Evolutionary conservation across 2,888 invertebrate species (phyloP), one percentile per base, ranked within the genome.

Genomic region (Empis livida): DNA sequence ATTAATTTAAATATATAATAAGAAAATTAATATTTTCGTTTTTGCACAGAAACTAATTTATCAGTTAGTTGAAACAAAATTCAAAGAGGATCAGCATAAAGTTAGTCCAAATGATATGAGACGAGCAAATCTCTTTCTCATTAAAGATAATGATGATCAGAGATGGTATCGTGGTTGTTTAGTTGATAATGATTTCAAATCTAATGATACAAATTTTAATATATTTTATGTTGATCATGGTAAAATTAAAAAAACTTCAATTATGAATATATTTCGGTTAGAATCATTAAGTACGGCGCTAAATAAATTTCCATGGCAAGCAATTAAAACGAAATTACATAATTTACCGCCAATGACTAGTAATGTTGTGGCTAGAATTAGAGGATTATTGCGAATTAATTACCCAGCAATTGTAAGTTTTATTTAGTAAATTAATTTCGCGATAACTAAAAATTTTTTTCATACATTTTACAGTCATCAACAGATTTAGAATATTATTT

Each of bases 151-250:
- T 15, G 57, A 65, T 2, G 64, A 60, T 43, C 56, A 57, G 2
- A 60, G 61, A 27, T 66, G 75, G 73, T 70, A 71, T 54, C 68
- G 78, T 14, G 72, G 71, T 4, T 65, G 65, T 49, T 61, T 77
- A 13, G 55, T 58, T 1, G 47, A 54, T 8, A 60, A 67, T n/a
- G 56, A 59, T 10, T 65, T 65, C 55, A 62, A 62, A 10, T 62
- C 64, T 2, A 43, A 37, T 15, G 5, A 16, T 13, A 40, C 3
- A 6, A 32, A 49, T 15, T 70, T 72, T 1, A 70, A 71, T 51
- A 68, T 77, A 5, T 71, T 72, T 47, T 73, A 73, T 49, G 67
- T 79, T 11, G 80, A 80, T 55, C 67, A 70, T 51, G 79, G 79
- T 0, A 64, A 67, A 17, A 70, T 68, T 8, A 69, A 71, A 16